A percentile compares a stretch with the other conserved stretches of the same genome.
phyloP scores from a whole-genome alignment of 1,140 invertebrate species.

The Lepidotrigona ventralis region DNA sequence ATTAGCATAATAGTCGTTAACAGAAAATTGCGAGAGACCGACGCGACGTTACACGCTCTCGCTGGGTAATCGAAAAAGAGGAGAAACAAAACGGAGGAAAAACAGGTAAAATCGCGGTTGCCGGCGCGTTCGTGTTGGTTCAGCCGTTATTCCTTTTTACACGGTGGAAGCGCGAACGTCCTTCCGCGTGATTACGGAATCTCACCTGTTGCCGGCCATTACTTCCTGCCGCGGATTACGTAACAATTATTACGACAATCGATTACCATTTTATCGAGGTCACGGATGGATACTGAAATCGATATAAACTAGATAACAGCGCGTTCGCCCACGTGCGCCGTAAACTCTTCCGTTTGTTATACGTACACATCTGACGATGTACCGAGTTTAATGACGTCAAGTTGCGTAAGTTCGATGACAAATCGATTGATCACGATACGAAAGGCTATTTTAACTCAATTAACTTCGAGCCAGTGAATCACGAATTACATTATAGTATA shows the following conservation, averaged over 20 bases:
- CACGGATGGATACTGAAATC: slow-evolving; percentile 17
- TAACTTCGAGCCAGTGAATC: too few species aligned
- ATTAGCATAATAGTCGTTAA: background rate
- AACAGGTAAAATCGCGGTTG: background rate
- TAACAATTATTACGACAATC: slow-evolving; percentile 47
- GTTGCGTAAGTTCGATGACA: background rate
- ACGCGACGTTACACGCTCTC: background rate
- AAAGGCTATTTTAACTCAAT: too few species aligned
- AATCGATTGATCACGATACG: too few species aligned
- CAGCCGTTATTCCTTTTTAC: slow-evolving; percentile 13
- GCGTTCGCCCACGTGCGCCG: background rate
- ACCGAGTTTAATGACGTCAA: background rate
- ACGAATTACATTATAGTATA: too few species aligned
- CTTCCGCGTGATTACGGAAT: slow-evolving; percentile 38
- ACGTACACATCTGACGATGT: too few species aligned
- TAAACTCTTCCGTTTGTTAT: background rate
- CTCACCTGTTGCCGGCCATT: slow-evolving; percentile 44
- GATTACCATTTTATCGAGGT: slow-evolving; percentile 45
- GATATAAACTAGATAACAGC: background rate
- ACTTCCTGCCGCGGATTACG: slow-evolving; percentile 38
- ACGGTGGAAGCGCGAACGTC: slow-evolving; percentile 5
- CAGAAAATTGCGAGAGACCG: background rate
- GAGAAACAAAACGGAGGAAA: background rate
- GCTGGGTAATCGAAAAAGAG: background rate
- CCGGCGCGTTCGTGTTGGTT: background rate